Conservation (phyloP, 30 jellyfish, hydroid and myxozoan genomes). For the Phacellophora camtschatica region DNA sequence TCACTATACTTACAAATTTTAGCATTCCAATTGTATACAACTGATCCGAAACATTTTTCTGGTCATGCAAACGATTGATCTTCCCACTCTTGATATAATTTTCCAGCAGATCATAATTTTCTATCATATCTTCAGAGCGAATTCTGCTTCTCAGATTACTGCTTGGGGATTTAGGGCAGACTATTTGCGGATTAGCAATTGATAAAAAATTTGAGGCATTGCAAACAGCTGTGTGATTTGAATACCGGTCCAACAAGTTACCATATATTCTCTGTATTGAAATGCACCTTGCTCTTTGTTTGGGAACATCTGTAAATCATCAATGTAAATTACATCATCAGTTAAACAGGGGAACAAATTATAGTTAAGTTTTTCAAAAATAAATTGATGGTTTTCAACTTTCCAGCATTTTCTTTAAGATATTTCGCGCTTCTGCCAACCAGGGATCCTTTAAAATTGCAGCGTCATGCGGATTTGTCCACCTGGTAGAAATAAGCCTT, state of each 20-base stretch:
- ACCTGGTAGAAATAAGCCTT: too few species aligned
- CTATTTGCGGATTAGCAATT: not conserved
- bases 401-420: too few species aligned
- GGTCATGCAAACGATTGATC: not conserved
- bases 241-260: not conserved
- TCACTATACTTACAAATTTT: not conserved
- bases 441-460: too few species aligned
- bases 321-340: not conserved
- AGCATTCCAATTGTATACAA: not conserved
- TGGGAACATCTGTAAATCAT: not conserved
- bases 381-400: too few species aligned
- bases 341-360: not conserved
- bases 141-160: not conserved
- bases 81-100: not conserved
- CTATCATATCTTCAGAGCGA: not conserved
- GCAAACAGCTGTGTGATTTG: constrained; percentile 15
- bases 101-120: not conserved
- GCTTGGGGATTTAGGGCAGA: not conserved
- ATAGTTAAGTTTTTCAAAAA: too few species aligned
- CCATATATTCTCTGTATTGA: not conserved
- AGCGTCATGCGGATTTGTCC: too few species aligned
- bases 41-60: not conserved
- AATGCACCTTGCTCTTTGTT: not conserved
- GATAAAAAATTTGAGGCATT: not conserved
- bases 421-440: too few species aligned